These are phyloP conservation scores for Lagopus leucura DNA, from an alignment of 2,113 vertebrate species.

Conservation along the genomic window DNA sequence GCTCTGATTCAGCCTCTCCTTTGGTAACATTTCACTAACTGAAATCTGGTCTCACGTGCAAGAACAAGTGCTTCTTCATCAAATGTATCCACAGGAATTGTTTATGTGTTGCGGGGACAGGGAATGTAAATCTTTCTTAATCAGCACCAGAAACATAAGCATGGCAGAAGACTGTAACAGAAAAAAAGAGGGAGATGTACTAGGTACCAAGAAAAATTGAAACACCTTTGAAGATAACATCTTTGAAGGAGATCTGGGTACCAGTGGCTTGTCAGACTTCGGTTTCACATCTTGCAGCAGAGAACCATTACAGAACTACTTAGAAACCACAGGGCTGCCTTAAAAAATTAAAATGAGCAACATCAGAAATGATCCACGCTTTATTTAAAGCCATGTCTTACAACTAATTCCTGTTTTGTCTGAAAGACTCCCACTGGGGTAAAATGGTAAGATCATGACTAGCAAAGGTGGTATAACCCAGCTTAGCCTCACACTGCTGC, in stretches of 20 bases:
- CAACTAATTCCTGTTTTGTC: background rate
- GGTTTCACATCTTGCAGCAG: background rate
- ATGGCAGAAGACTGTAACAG: background rate
- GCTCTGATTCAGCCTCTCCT: background rate
- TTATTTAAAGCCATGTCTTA: background rate
- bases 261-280: background rate
- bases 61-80: background rate
- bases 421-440: background rate
- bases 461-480: background rate
- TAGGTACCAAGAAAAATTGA: background rate
- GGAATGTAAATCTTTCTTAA: background rate
- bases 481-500: background rate
- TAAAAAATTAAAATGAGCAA: background rate
- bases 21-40: background rate
- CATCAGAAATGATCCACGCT: background rate
- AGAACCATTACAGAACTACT: background rate
- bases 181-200: background rate
- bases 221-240: background rate
- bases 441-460: background rate
- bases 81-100: background rate
- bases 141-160: background rate
- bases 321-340: background rate
- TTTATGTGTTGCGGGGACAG: background rate
- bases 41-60: background rate
- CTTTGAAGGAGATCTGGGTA: background rate